phyloP scores from a whole-genome alignment of 2,888 invertebrate genomes.

The Melipona beecheii region DNA sequence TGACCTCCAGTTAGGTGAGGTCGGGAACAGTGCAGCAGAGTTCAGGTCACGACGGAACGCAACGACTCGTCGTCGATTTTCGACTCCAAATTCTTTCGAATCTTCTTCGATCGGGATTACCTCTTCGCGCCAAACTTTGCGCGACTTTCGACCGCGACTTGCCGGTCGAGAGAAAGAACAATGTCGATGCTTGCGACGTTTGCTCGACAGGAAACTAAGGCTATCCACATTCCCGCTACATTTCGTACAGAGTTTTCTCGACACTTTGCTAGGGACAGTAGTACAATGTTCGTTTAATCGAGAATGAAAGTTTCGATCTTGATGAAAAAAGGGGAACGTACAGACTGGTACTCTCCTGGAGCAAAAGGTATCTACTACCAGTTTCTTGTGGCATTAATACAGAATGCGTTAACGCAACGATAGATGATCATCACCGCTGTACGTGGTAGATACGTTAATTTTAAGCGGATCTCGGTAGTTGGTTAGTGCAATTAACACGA shows the following conservation, averaged over 20 bases:
- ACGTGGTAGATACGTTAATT: constrained; percentile 29
- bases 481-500: constrained; percentile 52
- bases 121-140: constrained; percentile 10
- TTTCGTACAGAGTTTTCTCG: not conserved
- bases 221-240: too few species aligned
- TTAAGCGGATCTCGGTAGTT: constrained; percentile 32
- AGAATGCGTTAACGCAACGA: not conserved
- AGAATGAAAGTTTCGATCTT: not conserved
- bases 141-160: not conserved
- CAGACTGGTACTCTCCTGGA: not conserved
- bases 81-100: constrained; percentile 1
- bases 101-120: not conserved
- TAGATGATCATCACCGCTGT: not conserved
- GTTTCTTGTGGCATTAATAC: not conserved
- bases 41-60: constrained; percentile 52
- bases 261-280: too few species aligned
- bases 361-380: not conserved
- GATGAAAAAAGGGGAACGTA: not conserved
- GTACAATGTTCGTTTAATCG: too few species aligned
- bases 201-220: not conserved
- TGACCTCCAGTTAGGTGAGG: constrained; percentile 77
- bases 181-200: not conserved
- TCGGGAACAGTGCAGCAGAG: constrained; percentile 67
- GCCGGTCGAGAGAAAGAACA: not conserved
- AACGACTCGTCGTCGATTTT: constrained; percentile 31